Evolutionary conservation across 2,113 vertebrate species (phyloP).

Genomic region (Speoplatyrhinus poulsoni): DNA sequence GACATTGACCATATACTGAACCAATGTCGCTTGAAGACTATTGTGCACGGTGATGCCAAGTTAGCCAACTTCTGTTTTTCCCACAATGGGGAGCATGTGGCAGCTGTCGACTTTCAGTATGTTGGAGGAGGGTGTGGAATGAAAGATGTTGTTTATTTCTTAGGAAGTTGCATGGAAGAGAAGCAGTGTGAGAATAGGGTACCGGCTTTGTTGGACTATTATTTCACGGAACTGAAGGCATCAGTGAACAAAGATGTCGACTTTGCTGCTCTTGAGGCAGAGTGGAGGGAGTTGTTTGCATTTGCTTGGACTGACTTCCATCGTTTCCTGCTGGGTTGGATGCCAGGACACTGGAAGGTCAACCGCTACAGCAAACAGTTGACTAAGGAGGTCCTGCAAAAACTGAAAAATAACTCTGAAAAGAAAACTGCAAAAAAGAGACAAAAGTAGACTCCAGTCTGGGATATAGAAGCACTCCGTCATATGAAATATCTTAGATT

Average conservation of each 20-base stretch:
- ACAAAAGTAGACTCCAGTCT: neutral
- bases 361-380: conserved; percentile 73
- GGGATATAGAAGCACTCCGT: too few species aligned
- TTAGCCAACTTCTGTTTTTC: conserved; percentile 81
- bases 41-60: conserved; percentile 78
- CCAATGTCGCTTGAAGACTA: conserved; percentile 70
- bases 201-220: conserved; percentile 62
- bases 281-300: conserved; percentile 77
- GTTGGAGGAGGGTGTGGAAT: conserved; percentile 79
- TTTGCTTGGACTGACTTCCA: conserved; percentile 79
- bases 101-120: conserved; percentile 80
- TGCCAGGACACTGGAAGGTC: conserved; percentile 76
- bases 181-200: conserved; percentile 70
- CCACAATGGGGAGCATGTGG: conserved; percentile 52
- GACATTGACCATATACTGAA: conserved; percentile 70
- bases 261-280: conserved; percentile 62
- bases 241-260: conserved; percentile 47
- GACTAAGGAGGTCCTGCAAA: conserved; percentile 65
- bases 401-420: conserved; percentile 46
- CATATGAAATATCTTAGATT: neutral
- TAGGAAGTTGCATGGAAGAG: conserved; percentile 76
- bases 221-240: conserved; percentile 67
- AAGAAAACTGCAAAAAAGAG: neutral
- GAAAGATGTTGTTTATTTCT: conserved; percentile 76
- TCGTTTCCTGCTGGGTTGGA: conserved; percentile 78